Evolutionary conservation across 2,888 invertebrate genomes (phyloP).

Genomic region (Timema podura): DNA sequence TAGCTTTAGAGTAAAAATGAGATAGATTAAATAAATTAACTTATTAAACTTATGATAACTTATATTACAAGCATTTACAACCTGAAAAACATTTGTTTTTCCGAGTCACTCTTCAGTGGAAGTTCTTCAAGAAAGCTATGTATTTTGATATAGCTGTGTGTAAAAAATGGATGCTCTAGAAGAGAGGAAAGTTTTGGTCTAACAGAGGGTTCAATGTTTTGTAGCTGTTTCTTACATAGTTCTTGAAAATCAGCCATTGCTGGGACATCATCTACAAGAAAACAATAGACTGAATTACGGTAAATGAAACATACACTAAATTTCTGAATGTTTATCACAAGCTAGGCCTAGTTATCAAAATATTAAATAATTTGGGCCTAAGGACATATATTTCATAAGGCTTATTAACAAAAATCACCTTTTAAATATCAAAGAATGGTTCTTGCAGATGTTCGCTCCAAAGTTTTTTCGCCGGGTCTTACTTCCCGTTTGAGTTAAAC

Average conservation of each 20-base stretch:
- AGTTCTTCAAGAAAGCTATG: constrained; percentile 78
- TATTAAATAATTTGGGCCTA: too few species aligned
- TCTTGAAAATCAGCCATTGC: constrained; percentile 65
- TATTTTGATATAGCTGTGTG: constrained; percentile 79
- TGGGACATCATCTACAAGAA: constrained; percentile 60
- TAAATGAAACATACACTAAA: neutral
- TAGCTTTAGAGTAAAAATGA: too few species aligned
- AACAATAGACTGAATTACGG: constrained; percentile 16
- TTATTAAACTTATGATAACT: constrained; percentile 5
- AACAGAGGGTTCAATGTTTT: constrained; percentile 58
- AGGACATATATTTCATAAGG: too few species aligned
- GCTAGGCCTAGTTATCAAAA: too few species aligned
- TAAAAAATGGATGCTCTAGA: constrained; percentile 71
- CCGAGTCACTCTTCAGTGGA: constrained; percentile 70
- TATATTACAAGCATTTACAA: constrained; percentile 36
- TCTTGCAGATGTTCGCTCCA: too few species aligned
- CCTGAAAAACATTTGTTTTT: constrained; percentile 76
- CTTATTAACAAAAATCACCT: too few species aligned
- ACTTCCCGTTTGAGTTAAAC: too few species aligned
- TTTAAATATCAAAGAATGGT: too few species aligned
- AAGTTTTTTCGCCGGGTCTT: too few species aligned
- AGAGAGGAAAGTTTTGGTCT: constrained; percentile 65
- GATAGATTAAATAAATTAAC: neutral
- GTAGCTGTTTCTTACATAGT: constrained; percentile 64
- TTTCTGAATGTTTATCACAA: too few species aligned